Evolutionary conservation across 2,888 invertebrate species (phyloP).

Genomic region (Patella depressa): DNA sequence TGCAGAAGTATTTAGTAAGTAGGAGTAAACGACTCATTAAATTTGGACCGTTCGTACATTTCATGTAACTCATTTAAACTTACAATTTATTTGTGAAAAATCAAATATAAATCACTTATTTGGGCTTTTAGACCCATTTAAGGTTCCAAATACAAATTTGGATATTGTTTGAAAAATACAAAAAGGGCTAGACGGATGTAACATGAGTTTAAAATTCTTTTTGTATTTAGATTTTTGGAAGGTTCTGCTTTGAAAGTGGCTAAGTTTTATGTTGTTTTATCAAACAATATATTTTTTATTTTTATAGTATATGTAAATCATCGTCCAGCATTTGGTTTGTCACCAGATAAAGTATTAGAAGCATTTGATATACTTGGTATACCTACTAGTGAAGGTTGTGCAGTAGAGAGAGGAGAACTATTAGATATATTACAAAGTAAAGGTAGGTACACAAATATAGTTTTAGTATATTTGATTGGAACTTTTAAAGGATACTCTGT

Average conservation of each 20-base stretch:
- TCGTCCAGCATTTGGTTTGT: constrained; percentile 70
- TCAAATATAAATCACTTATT: too few relatives aligned
- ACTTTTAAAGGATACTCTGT: too few relatives aligned
- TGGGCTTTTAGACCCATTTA: too few relatives aligned
- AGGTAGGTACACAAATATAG: constrained; percentile 49
- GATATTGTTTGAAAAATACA: too few relatives aligned
- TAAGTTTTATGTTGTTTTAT: background rate
- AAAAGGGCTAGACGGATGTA: too few relatives aligned
- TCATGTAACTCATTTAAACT: too few relatives aligned
- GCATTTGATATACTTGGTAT: constrained; percentile 67
- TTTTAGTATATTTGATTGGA: too few relatives aligned
- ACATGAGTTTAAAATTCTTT: background rate
- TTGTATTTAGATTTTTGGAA: background rate
- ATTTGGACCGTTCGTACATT: too few relatives aligned
- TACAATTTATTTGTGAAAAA: too few relatives aligned
- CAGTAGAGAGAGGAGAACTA: constrained; percentile 67
- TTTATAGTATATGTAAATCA: constrained; percentile 71
- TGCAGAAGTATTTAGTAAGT: too few relatives aligned
- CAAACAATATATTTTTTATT: background rate
- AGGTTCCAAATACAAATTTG: too few relatives aligned
- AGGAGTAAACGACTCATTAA: too few relatives aligned
- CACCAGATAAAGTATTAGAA: constrained; percentile 64
- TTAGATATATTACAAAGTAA: constrained; percentile 68
- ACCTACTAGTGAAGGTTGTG: constrained; percentile 40
- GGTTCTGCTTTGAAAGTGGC: background rate